These are phyloP conservation scores for Triplophysa rosa DNA, from an alignment of 2,113 vertebrate genomes.

Conservation along the genomic window DNA sequence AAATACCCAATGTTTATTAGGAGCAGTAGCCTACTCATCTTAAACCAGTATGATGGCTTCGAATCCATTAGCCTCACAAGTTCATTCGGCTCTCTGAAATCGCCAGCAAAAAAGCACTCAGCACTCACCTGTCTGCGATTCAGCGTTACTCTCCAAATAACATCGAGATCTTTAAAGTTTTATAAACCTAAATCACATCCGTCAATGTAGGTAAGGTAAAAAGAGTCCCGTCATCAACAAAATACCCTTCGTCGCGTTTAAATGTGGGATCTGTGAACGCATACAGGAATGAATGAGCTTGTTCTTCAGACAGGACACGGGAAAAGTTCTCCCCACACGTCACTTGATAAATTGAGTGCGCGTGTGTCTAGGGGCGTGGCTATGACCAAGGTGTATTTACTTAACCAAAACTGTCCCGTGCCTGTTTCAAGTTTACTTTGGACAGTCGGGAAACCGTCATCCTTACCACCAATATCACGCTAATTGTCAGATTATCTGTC, in stretches of 20 bases:
- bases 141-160: background rate
- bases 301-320: constrained; percentile 5
- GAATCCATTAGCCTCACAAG: background rate
- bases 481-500: background rate
- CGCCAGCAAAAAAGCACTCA: background rate
- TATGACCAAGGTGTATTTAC: background rate
- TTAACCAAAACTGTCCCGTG: background rate
- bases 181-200: background rate
- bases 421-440: background rate
- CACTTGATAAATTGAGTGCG: constrained; percentile 5
- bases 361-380: constrained; percentile 12
- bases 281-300: background rate
- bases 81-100: background rate
- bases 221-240: background rate
- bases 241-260: background rate
- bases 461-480: background rate
- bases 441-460: background rate
- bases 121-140: background rate
- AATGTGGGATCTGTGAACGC: background rate
- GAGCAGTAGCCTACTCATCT: background rate
- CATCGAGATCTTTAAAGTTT: background rate
- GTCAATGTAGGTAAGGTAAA: background rate
- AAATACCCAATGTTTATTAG: background rate
- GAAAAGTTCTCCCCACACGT: background rate
- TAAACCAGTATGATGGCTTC: background rate